Percentiles rank a stretch among this genome's conserved stretches.
phyloP scores from a whole-genome alignment of 2,113 vertebrate genomes.

The Platichthys stellatus region DNA sequence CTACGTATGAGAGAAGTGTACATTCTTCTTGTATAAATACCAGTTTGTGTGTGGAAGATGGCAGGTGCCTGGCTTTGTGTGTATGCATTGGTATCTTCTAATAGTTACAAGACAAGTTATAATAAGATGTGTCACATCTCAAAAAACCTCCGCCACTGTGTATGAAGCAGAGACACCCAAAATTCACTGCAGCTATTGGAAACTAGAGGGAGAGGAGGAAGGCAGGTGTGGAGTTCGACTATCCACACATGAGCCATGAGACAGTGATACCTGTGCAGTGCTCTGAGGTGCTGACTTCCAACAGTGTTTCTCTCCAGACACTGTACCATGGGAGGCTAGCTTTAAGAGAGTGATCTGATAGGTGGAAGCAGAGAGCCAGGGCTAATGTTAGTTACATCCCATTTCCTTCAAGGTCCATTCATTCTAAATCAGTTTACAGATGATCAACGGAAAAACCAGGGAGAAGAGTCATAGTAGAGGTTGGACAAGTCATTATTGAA shows the following conservation, averaged over 20 bases:
- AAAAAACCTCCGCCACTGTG: not conserved
- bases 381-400: slow-evolving; percentile 53
- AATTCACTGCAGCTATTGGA: slow-evolving; percentile 6
- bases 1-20: not conserved
- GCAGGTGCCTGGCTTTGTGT: not conserved
- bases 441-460: slow-evolving; percentile 1
- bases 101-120: not conserved
- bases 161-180: not conserved
- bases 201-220: slow-evolving; percentile 16
- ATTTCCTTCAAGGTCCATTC: not conserved
- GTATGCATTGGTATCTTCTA: not conserved
- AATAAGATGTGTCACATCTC: not conserved
- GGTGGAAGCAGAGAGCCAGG: slow-evolving; percentile 70
- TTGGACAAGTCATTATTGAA: not conserved
- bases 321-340: slow-evolving; percentile 92
- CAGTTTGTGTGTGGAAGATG: not conserved
- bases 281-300: slow-evolving; percentile 88
- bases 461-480: not conserved
- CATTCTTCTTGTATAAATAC: not conserved
- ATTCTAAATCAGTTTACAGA: slow-evolving; percentile 1
- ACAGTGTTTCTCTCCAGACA: slow-evolving; percentile 92
- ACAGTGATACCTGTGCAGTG: slow-evolving; percentile 89
- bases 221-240: slow-evolving; percentile 1
- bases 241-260: slow-evolving; percentile 23
- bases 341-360: slow-evolving; percentile 92